Percentiles rank a stretch among this genome's conserved stretches.
phyloP scores from a whole-genome alignment of 2,888 invertebrate species.

The Apotomis betuletana region DNA sequence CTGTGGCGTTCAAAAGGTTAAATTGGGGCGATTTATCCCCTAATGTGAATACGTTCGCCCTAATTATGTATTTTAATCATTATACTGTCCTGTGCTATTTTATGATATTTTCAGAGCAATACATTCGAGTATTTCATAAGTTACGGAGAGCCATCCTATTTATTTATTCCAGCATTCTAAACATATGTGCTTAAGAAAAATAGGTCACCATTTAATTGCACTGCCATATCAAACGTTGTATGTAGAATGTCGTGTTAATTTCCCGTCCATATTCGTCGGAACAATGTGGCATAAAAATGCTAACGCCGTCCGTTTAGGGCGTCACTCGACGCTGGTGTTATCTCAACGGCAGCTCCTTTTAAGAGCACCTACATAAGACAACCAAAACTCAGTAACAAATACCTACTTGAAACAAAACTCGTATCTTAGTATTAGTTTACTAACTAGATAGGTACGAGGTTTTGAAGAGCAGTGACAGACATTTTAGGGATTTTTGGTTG shows the following conservation, averaged over 20 bases:
- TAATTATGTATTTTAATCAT: no score
- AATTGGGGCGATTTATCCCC: no score
- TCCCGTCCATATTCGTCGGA: slow-evolving; percentile 37
- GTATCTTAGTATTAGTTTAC: no score
- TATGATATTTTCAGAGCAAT: no score
- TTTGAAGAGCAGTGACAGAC: no score
- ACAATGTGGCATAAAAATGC: slow-evolving; percentile 44
- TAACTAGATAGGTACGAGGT: no score
- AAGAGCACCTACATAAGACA: slow-evolving; percentile 3
- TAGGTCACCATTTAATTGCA: background rate
- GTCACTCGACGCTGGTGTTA: slow-evolving; percentile 36
- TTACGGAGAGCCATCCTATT: background rate
- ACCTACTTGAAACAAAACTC: no score
- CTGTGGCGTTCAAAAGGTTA: no score
- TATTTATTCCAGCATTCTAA: no score
- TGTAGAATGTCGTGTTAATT: slow-evolving; percentile 33
- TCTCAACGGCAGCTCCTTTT: slow-evolving; percentile 36
- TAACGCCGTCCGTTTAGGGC: slow-evolving; percentile 42
- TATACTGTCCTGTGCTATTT: no score
- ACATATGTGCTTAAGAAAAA: slow-evolving; percentile 7
- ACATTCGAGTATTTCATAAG: background rate
- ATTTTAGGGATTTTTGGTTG: no score
- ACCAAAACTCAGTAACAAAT: background rate
- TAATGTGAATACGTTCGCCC: no score
- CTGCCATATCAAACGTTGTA: background rate